Evolutionary conservation across 2,797 vertebrate species (phyloP), one percentile per base, ranked within the genome.

Genomic region (Arrhamphus sclerolepis): DNA sequence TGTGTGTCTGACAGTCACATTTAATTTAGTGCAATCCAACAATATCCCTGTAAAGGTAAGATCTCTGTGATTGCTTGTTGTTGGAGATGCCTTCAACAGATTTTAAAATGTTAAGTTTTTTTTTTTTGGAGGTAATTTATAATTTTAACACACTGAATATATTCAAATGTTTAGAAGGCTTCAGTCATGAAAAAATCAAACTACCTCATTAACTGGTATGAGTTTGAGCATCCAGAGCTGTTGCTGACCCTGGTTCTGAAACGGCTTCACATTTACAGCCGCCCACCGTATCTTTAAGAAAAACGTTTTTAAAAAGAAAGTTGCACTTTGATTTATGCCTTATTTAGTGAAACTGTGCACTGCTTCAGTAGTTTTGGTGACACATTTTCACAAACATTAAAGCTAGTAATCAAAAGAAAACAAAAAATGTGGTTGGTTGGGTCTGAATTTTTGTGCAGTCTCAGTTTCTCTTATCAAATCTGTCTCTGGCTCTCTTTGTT

Each of bases 271-370:
- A 10, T 57, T 21, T 20, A 46, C 49, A 14, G 24, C 8, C 54
- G 8, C 3, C 26, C 6, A 8, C 4, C 40, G 3, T 14, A 26
- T 57, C 13, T 2, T 62, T 24, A 2, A 48, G 34, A 53, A 40
- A 38, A 62, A 29, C 13, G 17, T 11, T 40, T 14, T 3, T 26
- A 7, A 46, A 19, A 9, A 10, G 42, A 19, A n/a, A 28, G 20
- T 43, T 70, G 79, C 83, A 86, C 84, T 89, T 84, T 83, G 59
- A 82, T 79, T 79, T 68, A 18, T 85, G 86, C 83, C 86, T 87
- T 86, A 86, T 66, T 59, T 46, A 49, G 51, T 50, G 16, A 56
- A 41, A 43, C 22, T 2, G 47, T 22, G 8, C 57, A 34, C 47
- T 38, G 46, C 29, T 64, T 16, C n/a, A 13, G n/a, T 38, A 17